A percentile compares a stretch with the other conserved stretches of the same genome.
These are phyloP conservation scores for Acleris holmiana DNA, from an alignment of 2,888 invertebrate species.

Conservation along the genomic window DNA sequence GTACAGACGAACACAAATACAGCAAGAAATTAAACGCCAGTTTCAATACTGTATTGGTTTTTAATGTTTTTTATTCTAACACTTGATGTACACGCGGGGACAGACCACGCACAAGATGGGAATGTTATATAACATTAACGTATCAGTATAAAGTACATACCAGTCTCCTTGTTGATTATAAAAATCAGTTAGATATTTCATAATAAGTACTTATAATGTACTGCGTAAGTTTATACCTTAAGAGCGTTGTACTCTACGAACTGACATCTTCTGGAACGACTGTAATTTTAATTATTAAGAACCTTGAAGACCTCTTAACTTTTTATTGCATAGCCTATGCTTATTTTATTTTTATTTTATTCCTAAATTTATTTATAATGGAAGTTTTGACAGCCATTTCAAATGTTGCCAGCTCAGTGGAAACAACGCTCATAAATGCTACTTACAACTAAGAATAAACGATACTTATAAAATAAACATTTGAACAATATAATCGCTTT, in stretches of 20 bases:
- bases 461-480: constrained; percentile 56
- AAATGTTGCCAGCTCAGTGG: no score
- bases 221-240: constrained; percentile 73
- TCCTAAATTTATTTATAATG: no score
- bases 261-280: no score
- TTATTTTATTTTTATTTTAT: no score
- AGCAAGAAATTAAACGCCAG: constrained; percentile 61
- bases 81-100: constrained; percentile 60
- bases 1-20: no score
- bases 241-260: constrained; percentile 54
- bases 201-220: constrained; percentile 70
- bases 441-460: constrained; percentile 61
- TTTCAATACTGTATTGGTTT: constrained; percentile 82
- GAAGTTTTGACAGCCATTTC: no score
- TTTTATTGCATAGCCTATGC: no score
- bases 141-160: constrained; percentile 73
- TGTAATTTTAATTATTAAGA: no score
- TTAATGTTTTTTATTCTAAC: constrained; percentile 61
- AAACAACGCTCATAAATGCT: constrained; percentile 39
- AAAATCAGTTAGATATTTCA: constrained; percentile 70
- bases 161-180: constrained; percentile 79
- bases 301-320: no score
- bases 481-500: constrained; percentile 64
- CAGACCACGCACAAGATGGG: constrained; percentile 63
- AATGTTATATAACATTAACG: constrained; percentile 73